Percentiles rank a stretch among this genome's conserved stretches.
phyloP scores from a whole-genome alignment of 2,888 invertebrate genomes.

The Apodemia hepburni region DNA sequence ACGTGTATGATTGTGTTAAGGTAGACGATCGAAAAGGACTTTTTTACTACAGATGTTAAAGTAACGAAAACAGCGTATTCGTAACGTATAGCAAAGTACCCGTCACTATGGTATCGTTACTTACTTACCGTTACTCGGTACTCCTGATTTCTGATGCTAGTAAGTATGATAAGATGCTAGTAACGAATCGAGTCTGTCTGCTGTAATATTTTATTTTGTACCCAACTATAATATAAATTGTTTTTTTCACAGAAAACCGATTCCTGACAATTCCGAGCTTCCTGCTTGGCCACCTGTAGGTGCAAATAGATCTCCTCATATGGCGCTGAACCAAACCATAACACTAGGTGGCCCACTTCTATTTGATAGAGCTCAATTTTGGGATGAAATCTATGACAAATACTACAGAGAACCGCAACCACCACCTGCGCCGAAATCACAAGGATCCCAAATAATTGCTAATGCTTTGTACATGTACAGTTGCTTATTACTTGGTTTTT shows the following conservation, averaged over 20 bases:
- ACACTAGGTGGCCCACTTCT: not conserved
- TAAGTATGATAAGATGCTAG: too few species aligned
- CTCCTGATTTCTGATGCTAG: too few species aligned
- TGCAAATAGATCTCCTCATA: constrained; percentile 9
- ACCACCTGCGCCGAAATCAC: not conserved
- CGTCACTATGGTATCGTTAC: too few species aligned
- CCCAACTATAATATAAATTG: too few species aligned
- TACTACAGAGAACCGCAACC: constrained; percentile 11
- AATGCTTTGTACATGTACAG: not conserved
- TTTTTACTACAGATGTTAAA: too few species aligned
- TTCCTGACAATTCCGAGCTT: not conserved
- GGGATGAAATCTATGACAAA: constrained; percentile 16
- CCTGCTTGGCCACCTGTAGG: not conserved
- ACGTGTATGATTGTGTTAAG: too few species aligned
- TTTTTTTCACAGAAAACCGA: not conserved
- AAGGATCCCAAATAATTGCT: not conserved
- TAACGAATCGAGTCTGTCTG: too few species aligned
- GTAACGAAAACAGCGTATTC: too few species aligned
- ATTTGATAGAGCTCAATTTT: constrained; percentile 6
- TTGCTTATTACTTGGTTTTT: not conserved
- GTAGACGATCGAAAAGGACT: too few species aligned
- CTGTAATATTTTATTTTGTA: too few species aligned
- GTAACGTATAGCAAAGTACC: too few species aligned
- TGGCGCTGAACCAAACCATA: constrained; percentile 8
- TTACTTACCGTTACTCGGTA: too few species aligned